Percentiles rank a stretch among this genome's conserved stretches.
These are phyloP conservation scores for Diadegma fenestrale DNA, from an alignment of 2,888 invertebrate species.

Conservation along the genomic window DNA sequence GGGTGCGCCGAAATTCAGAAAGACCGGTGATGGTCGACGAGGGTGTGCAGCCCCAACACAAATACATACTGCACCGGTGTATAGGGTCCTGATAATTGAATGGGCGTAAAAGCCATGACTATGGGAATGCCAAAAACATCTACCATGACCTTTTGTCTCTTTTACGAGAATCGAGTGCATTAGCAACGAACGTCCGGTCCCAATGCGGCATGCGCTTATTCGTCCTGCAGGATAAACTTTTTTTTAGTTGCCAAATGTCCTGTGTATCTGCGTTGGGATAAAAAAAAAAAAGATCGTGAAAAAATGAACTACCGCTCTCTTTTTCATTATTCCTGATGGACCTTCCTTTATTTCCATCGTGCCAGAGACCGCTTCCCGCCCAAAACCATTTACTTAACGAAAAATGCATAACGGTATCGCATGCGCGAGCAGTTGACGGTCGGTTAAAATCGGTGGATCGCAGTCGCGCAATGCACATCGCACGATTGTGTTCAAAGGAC, in stretches of 20 bases:
- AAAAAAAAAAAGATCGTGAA: slow-evolving; percentile 1
- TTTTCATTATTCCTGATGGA: slow-evolving; percentile 52
- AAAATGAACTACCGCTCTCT: slow-evolving; percentile 50
- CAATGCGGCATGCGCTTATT: background rate
- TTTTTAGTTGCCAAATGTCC: slow-evolving; percentile 56
- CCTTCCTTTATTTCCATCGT: slow-evolving; percentile 42
- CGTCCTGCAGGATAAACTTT: slow-evolving; percentile 61
- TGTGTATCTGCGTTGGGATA: background rate
- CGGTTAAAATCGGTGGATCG: slow-evolving; percentile 41
- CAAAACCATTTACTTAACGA: slow-evolving; percentile 46
- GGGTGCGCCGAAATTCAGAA: slow-evolving; percentile 30
- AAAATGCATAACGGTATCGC: slow-evolving; percentile 70
- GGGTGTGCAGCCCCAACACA: slow-evolving; percentile 25
- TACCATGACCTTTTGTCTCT: background rate
- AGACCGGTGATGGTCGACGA: slow-evolving; percentile 47
- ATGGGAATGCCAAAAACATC: background rate
- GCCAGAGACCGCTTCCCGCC: background rate
- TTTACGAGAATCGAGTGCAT: background rate
- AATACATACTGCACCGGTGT: background rate
- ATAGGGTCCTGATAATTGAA: background rate
- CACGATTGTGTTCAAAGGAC: slow-evolving; percentile 39
- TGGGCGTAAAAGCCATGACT: background rate
- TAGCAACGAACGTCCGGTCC: slow-evolving; percentile 49
- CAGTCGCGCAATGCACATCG: slow-evolving; percentile 28
- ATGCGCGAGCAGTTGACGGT: slow-evolving; percentile 47